Conservation (phyloP, 2,888 invertebrate genomes). For the Drosophila mulleri region DNA sequence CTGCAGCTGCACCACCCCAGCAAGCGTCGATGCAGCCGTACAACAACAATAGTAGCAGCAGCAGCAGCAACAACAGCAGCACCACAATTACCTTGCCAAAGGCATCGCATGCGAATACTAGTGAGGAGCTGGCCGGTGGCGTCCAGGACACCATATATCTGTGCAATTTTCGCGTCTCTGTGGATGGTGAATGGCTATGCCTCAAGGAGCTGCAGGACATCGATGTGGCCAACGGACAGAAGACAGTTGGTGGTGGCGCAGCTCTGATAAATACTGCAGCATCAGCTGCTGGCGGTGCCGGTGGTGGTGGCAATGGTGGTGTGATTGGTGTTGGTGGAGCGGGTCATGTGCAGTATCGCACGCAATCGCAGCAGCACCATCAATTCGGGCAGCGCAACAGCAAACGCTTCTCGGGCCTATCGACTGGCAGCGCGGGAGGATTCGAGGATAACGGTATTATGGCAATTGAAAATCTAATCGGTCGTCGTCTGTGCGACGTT, state of each 20-base stretch:
- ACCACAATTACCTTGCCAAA: slow-evolving; percentile 84
- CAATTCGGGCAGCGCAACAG: slow-evolving; percentile 67
- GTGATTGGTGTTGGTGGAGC: slow-evolving; percentile 10
- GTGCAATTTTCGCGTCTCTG: slow-evolving; percentile 98
- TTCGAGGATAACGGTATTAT: slow-evolving; percentile 83
- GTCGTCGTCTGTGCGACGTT: slow-evolving; percentile 81
- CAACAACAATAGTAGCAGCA: slow-evolving; percentile 47
- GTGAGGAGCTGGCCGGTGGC: slow-evolving; percentile 86
- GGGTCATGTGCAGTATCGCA: slow-evolving; percentile 44
- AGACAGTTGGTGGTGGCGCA: slow-evolving; percentile 78
- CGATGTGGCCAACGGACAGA: slow-evolving; percentile 87
- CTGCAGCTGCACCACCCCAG: slow-evolving; percentile 4
- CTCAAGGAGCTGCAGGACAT: slow-evolving; percentile 97
- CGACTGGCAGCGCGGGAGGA: slow-evolving; percentile 51
- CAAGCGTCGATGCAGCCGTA: slow-evolving; percentile 48
- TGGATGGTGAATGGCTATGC: slow-evolving; percentile 98
- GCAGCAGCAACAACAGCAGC: slow-evolving; percentile 34
- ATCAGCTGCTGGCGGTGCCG: slow-evolving; percentile 12
- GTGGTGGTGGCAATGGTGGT: not conserved
- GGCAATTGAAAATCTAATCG: slow-evolving; percentile 84
- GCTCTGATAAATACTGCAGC: slow-evolving; percentile 37
- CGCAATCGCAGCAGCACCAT: slow-evolving; percentile 35
- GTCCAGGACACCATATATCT: slow-evolving; percentile 98
- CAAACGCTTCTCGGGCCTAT: slow-evolving; percentile 78
- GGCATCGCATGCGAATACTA: slow-evolving; percentile 85